These are phyloP conservation scores for Adelognathus sp. DNA, from an alignment of 2,888 invertebrate genomes.

Conservation along the genomic window DNA sequence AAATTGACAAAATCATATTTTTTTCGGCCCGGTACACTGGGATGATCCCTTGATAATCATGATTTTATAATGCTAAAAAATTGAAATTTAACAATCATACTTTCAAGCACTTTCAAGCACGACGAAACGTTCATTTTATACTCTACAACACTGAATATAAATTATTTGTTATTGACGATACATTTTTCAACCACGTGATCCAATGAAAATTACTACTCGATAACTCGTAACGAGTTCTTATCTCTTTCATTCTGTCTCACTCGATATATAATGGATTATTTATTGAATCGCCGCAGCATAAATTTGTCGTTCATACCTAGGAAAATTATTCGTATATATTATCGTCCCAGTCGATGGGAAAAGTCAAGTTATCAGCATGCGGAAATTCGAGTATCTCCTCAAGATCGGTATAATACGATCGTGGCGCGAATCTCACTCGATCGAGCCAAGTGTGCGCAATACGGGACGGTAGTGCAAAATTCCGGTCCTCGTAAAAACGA, in stretches of 20 bases:
- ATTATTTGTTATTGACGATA: background rate
- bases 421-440: background rate
- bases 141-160: background rate
- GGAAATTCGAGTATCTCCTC: background rate
- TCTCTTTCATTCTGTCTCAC: no score
- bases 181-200: background rate
- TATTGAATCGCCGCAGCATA: constrained; percentile 16
- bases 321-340: background rate
- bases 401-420: constrained; percentile 12
- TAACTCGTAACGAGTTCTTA: background rate
- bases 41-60: background rate
- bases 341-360: background rate
- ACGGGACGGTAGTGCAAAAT: constrained; percentile 4
- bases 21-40: background rate
- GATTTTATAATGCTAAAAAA: background rate
- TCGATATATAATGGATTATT: constrained; percentile 40
- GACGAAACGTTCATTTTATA: background rate
- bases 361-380: constrained; percentile 14
- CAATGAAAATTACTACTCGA: background rate
- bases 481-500: constrained; percentile 9
- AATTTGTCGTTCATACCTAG: constrained; percentile 10
- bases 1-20: background rate
- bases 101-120: background rate
- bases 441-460: background rate
- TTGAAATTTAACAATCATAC: background rate